Percentiles rank a stretch among this genome's conserved stretches.
Evolutionary conservation across 2,113 vertebrate species (phyloP).

Genomic region (Seriola rivoliana): DNA sequence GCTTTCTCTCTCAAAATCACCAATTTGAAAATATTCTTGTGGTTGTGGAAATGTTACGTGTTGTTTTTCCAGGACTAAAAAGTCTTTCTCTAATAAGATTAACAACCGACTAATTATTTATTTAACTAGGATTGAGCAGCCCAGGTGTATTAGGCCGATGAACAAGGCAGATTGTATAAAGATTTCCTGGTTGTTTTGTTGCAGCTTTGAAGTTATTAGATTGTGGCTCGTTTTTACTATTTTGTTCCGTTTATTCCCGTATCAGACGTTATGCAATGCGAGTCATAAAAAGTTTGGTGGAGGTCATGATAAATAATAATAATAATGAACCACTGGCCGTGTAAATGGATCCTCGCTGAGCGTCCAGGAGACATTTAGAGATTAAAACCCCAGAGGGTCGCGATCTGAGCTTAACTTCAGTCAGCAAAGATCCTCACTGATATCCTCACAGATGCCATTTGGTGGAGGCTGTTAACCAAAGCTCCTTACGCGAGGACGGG

Average conservation of each 20-base stretch:
- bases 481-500: conserved; percentile 38
- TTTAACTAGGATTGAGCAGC: no score
- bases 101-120: no score
- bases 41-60: no score
- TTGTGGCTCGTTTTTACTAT: not conserved
- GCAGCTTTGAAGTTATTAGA: not conserved
- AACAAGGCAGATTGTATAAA: not conserved
- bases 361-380: conserved; percentile 29
- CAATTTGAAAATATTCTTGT: no score
- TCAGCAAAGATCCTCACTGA: conserved; percentile 41
- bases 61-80: no score
- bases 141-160: no score
- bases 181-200: not conserved
- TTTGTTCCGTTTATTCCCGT: no score
- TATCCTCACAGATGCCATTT: conserved; percentile 48
- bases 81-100: no score
- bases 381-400: conserved; percentile 47
- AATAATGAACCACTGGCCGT: not conserved
- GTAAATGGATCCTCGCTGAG: not conserved
- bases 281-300: conserved; percentile 6
- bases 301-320: conserved; percentile 7
- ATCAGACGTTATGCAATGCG: not conserved
- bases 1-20: no score
- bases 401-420: conserved; percentile 41
- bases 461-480: conserved; percentile 52